phyloP scores from a whole-genome alignment of 1,140 invertebrate species.

The Megalonaias nervosa region DNA sequence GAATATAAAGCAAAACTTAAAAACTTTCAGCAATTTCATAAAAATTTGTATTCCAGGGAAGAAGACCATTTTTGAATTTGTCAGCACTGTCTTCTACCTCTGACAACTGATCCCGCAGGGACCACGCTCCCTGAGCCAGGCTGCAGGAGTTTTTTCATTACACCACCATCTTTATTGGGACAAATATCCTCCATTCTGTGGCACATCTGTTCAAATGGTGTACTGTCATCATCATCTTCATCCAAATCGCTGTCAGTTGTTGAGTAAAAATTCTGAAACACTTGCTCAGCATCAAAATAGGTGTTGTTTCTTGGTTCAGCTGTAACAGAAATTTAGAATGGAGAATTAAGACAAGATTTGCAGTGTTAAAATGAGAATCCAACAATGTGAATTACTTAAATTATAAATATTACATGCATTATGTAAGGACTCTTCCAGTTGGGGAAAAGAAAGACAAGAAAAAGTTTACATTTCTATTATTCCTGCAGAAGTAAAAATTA shows the following conservation, averaged over 20 bases:
- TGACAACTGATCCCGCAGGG: conserved; percentile 33
- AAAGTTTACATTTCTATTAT: no score
- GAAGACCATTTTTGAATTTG: neutral
- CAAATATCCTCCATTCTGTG: conserved; percentile 45
- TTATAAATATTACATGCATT: no score
- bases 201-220: conserved; percentile 34
- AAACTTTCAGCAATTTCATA: no score
- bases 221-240: conserved; percentile 30
- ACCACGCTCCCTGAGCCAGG: conserved; percentile 39
- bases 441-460: no score
- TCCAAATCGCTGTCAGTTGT: conserved; percentile 9
- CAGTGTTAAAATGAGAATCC: no score
- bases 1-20: no score
- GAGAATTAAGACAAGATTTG: neutral
- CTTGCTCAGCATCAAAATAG: conserved; percentile 23
- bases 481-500: no score
- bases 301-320: conserved; percentile 8
- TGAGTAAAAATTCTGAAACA: conserved; percentile 27
- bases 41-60: neutral
- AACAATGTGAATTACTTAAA: no score
- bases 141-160: conserved; percentile 43
- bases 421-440: no score
- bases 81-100: conserved; percentile 17
- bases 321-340: neutral
- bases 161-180: conserved; percentile 36